A percentile compares a stretch with the other conserved stretches of the same genome.
These are phyloP conservation scores for Linepithema humile DNA, from an alignment of 1,140 invertebrate species.

Conservation along the genomic window DNA sequence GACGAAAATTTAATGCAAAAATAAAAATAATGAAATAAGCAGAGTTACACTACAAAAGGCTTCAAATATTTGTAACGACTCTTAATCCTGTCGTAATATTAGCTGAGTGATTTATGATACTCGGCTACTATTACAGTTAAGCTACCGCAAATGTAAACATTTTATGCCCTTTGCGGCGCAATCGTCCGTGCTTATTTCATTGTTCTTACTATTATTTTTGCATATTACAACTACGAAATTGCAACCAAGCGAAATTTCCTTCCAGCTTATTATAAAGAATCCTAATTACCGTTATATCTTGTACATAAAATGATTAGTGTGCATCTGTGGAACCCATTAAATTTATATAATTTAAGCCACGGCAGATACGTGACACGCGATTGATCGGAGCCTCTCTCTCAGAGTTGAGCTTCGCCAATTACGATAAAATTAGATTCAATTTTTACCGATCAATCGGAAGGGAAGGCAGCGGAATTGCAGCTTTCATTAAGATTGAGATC, in stretches of 20 bases:
- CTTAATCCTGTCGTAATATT: too few species aligned
- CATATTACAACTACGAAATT: background rate
- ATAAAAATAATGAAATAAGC: too few species aligned
- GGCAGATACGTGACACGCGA: slow-evolving; percentile 12
- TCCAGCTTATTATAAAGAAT: background rate
- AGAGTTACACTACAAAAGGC: too few species aligned
- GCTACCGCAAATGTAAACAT: background rate
- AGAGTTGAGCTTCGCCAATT: background rate
- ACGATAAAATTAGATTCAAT: slow-evolving; percentile 27
- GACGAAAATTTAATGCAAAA: too few species aligned
- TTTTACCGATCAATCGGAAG: slow-evolving; percentile 4
- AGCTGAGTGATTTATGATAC: too few species aligned
- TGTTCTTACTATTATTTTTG: background rate
- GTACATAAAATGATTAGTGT: background rate
- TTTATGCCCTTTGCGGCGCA: background rate
- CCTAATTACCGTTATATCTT: background rate
- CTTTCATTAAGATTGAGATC: slow-evolving; percentile 30
- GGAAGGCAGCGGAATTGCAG: background rate
- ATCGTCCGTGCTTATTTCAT: background rate
- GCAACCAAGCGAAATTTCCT: background rate
- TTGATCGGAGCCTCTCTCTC: slow-evolving; percentile 19
- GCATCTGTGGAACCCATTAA: slow-evolving; percentile 6
- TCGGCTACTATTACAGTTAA: too few species aligned
- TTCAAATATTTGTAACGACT: too few species aligned
- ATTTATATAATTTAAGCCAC: slow-evolving; percentile 38